phyloP scores from a whole-genome alignment of 2,888 invertebrate species.

The Incurvaria masculella region DNA sequence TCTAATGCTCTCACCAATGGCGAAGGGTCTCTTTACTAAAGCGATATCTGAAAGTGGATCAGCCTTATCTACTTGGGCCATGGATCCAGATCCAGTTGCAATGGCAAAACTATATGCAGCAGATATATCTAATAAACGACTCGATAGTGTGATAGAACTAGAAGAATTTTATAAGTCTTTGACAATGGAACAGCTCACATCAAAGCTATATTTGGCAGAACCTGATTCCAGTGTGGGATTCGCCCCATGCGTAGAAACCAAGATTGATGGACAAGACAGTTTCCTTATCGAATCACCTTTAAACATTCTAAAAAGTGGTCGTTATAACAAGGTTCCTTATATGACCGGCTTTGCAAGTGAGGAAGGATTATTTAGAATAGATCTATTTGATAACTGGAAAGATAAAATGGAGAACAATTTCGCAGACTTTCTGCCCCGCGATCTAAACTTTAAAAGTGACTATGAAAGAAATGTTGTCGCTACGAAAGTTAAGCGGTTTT shows the following conservation, averaged over 20 bases:
- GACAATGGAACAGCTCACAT: background rate
- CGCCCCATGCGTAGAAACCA: constrained; percentile 24
- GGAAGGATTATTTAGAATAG: constrained; percentile 3
- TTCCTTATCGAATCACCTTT: background rate
- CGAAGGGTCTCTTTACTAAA: constrained; percentile 9
- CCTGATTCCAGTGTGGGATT: constrained; percentile 10
- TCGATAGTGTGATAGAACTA: background rate
- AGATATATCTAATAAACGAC: background rate
- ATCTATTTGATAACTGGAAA: constrained; percentile 3
- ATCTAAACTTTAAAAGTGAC: constrained; percentile 3
- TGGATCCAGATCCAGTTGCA: constrained; percentile 1
- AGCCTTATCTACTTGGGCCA: background rate
- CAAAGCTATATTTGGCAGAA: background rate
- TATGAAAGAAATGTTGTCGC: constrained; percentile 1
- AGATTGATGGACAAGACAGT: constrained; percentile 18
- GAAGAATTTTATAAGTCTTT: constrained; percentile 5
- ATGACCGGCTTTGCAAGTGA: constrained; percentile 20
- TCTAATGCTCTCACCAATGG: constrained; percentile 6
- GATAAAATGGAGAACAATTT: constrained; percentile 3
- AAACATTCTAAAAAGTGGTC: constrained; percentile 1
- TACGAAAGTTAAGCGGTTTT: constrained; percentile 1
- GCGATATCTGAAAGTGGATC: constrained; percentile 8
- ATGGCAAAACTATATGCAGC: constrained; percentile 1
- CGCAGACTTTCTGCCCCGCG: constrained; percentile 1
- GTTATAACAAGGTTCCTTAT: constrained; percentile 23